phyloP scores from a whole-genome alignment of 2,113 vertebrate species.

The Enhydra lutris region DNA sequence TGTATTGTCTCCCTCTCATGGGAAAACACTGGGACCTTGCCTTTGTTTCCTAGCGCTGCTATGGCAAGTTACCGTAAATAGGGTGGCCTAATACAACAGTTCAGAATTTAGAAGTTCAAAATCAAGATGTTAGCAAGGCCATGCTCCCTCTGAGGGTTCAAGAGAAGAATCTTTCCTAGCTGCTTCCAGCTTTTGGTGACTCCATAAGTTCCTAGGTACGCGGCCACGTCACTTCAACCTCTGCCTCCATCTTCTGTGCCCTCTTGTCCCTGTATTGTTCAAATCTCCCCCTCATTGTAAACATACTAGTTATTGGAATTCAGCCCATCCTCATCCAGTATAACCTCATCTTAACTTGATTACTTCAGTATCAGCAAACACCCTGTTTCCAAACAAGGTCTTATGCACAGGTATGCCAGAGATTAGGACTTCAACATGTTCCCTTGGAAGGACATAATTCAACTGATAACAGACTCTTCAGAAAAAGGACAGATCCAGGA shows the following conservation, averaged over 20 bases:
- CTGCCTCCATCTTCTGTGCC: accelerated
- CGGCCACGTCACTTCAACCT: accelerated
- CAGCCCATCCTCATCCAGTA: no score
- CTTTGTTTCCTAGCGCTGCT: not conserved
- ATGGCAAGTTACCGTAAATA: not conserved
- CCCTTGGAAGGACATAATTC: not conserved
- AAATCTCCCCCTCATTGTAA: not conserved
- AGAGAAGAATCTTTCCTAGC: not conserved
- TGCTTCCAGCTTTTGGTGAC: accelerated
- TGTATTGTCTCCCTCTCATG: accelerated
- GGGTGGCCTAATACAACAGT: accelerated
- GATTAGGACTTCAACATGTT: no score
- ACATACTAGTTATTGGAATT: not conserved
- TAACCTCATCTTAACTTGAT: not conserved
- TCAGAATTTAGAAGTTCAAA: not conserved
- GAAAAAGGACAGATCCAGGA: not conserved
- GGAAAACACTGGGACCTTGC: accelerated
- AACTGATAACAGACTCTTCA: not conserved
- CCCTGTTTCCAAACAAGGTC: not conserved
- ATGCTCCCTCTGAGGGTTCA: accelerated
- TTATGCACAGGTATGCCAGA: not conserved
- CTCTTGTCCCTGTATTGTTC: not conserved
- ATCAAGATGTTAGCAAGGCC: no score
- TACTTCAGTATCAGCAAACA: not conserved
- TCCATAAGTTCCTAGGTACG: accelerated